Evolutionary conservation across 2,888 invertebrate genomes (phyloP), one percentile per base, ranked within the genome.

Genomic region (Cryptophagus acutangulus): DNA sequence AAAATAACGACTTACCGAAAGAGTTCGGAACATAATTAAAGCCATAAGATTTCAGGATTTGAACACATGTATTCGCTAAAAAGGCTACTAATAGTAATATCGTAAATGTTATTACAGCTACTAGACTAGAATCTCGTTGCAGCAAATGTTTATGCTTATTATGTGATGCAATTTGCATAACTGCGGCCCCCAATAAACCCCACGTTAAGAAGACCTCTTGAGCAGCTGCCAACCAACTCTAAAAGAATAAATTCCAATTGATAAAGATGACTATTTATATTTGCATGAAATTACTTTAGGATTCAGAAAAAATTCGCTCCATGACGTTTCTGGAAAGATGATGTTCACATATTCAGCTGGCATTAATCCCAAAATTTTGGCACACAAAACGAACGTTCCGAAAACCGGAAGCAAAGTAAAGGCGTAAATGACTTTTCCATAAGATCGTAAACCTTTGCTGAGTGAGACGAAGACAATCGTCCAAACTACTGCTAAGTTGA

Each of bases 401-500:
- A 86, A 76, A 30, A 91, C 77, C 2, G 92, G 90, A 45, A 89
- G 67, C 47, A 88, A 71, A 36, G 85, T 84, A 57, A 91, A 79
- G 45, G 85, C 79, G 68, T 86, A 85, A 5, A 89, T 80, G 10
- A 87, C 85, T 75, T 87, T 88, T 42, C 88, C 87, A 56, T 87
- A 87, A 1, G 87, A 87, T 54, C 86, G 78, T 28, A 91, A 70
- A 42, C 92, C 91, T 77, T 89, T 90, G 66, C 90, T 89, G 14
- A 92, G 75, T 30, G 87, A 82, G 14, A 92, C 80, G 62, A 92
- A 92, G 3, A 91, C 84, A 34, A 88, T 82, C 77, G 88, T 83
- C 92, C 92, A 93, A 14, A 91, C 83, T 2, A 92, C 84, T 1
- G 88, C 88, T 65, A 92, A 72, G 67, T 91, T 90, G 70, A 92